A percentile compares a stretch with the other conserved stretches of the same genome.
phyloP scores from a whole-genome alignment of 2,797 vertebrate genomes.

The Falco columbarius region DNA sequence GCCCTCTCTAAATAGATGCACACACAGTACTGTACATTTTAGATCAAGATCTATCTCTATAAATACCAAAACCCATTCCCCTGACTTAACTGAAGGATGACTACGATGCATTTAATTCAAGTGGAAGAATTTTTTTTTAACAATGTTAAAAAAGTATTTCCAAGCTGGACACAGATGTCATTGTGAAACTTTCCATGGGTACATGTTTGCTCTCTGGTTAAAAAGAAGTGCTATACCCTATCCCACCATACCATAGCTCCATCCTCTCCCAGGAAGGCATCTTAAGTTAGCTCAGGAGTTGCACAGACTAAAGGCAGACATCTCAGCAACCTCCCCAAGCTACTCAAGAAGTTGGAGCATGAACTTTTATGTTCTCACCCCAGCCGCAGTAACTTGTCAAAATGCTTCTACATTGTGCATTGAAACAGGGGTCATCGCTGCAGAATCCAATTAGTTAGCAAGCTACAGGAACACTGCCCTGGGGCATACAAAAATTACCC shows the following conservation, averaged over 20 bases:
- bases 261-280: neutral
- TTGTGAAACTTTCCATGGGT: accelerated
- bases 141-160: neutral
- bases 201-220: neutral
- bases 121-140: neutral
- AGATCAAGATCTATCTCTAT: neutral
- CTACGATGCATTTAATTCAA: neutral
- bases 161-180: neutral
- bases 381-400: neutral
- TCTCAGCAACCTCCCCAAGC: neutral
- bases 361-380: accelerated
- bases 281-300: neutral
- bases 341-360: neutral
- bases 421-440: neutral
- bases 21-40: neutral
- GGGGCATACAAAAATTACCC: neutral
- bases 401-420: neutral
- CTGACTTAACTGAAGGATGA: neutral
- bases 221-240: neutral
- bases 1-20: neutral
- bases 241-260: neutral
- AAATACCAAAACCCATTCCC: neutral
- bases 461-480: neutral
- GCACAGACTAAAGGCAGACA: neutral
- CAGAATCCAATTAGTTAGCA: neutral